A percentile compares a stretch with the other conserved stretches of the same genome.
These are phyloP conservation scores for Zaprionus vittiger DNA, from an alignment of 1,140 invertebrate species.

Conservation along the genomic window DNA sequence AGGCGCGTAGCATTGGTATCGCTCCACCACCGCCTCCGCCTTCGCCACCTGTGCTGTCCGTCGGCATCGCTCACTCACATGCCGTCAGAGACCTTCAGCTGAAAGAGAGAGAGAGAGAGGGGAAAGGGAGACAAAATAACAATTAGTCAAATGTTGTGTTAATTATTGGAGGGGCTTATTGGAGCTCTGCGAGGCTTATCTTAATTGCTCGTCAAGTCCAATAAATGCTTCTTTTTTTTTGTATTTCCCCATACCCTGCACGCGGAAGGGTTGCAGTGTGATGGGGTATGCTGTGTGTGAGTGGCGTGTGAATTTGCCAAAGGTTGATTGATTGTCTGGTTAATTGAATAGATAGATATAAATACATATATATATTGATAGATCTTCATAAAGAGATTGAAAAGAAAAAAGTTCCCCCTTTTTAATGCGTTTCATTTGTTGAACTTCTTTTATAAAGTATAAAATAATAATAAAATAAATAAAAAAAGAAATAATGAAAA, in stretches of 20 bases:
- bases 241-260: slow-evolving; percentile 16
- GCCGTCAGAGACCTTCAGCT: slow-evolving; percentile 66
- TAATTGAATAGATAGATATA: neutral
- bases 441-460: neutral
- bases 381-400: neutral
- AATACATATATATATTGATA: neutral
- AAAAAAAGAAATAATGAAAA: too few species aligned
- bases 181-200: slow-evolving; percentile 62
- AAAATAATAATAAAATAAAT: neutral
- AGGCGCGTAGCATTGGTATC: slow-evolving; percentile 77
- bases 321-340: neutral
- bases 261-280: neutral
- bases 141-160: slow-evolving; percentile 74
- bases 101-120: slow-evolving; percentile 6
- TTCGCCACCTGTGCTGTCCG: slow-evolving; percentile 72
- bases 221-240: slow-evolving; percentile 64
- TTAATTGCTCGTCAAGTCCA: slow-evolving; percentile 71
- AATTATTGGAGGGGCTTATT: slow-evolving; percentile 56
- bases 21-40: slow-evolving; percentile 61
- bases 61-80: slow-evolving; percentile 74
- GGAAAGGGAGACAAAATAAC: slow-evolving; percentile 51
- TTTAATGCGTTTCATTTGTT: too few species aligned
- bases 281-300: slow-evolving; percentile 7
- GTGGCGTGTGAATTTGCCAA: neutral
- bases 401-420: neutral